A percentile compares a stretch with the other conserved stretches of the same genome.
These are phyloP conservation scores for Keiferia lycopersicella DNA, from an alignment of 2,888 invertebrate genomes.

Conservation along the genomic window DNA sequence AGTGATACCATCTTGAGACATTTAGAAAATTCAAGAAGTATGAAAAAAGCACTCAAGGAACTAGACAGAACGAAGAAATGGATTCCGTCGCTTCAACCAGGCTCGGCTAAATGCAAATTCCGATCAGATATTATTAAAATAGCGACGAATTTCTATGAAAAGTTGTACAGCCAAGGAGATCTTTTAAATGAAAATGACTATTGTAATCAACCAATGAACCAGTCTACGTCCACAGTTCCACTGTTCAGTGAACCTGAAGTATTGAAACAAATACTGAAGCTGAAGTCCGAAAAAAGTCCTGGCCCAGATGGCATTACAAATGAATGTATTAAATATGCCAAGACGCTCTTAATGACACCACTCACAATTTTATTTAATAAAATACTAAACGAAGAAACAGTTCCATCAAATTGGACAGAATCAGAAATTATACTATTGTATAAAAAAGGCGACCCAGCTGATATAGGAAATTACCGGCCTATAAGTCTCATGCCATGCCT, in stretches of 20 bases:
- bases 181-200: neutral
- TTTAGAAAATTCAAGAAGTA: slow-evolving; percentile 24
- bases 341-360: slow-evolving; percentile 28
- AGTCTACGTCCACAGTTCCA: neutral
- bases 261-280: slow-evolving; percentile 30
- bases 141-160: slow-evolving; percentile 11
- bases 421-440: slow-evolving; percentile 36
- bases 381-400: slow-evolving; percentile 31
- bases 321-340: slow-evolving; percentile 33
- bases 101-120: slow-evolving; percentile 21
- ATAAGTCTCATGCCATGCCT: slow-evolving; percentile 12
- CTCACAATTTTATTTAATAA: slow-evolving; percentile 33
- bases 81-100: slow-evolving; percentile 26
- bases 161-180: slow-evolving; percentile 17
- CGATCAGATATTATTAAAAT: neutral
- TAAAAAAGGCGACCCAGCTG: slow-evolving; percentile 37
- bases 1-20: slow-evolving; percentile 15
- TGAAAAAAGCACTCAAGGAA: slow-evolving; percentile 31
- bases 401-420: slow-evolving; percentile 31
- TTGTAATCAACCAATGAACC: neutral
- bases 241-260: slow-evolving; percentile 23
- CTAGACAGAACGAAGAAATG: slow-evolving; percentile 29
- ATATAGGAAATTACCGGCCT: slow-evolving; percentile 31
- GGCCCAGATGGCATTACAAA: slow-evolving; percentile 35
- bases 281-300: slow-evolving; percentile 35